These are phyloP conservation scores for Aleiodes alternator DNA, from an alignment of 2,888 invertebrate genomes.

Conservation along the genomic window DNA sequence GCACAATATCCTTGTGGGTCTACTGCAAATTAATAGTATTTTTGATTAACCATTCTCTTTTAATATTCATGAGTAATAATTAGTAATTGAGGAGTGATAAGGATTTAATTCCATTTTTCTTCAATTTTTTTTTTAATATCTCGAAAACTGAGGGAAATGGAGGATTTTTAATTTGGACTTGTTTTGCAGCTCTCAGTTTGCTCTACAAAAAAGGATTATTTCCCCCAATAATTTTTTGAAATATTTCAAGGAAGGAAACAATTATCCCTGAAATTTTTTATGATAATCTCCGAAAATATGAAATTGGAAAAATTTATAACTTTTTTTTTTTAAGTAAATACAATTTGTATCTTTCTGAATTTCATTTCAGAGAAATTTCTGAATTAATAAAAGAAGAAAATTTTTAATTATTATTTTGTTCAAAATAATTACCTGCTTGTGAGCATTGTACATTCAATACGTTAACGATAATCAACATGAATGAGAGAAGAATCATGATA, in stretches of 20 bases:
- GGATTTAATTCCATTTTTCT: constrained; percentile 4
- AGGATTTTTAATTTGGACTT: no score
- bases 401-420: background rate
- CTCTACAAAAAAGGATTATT: no score
- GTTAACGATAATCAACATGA: constrained; percentile 22
- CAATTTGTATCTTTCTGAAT: no score
- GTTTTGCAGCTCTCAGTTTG: no score
- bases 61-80: background rate
- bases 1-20: constrained; percentile 84
- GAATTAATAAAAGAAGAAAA: background rate
- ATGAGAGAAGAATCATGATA: constrained; percentile 4
- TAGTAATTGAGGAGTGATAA: background rate
- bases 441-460: constrained; percentile 9
- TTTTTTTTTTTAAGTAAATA: no score
- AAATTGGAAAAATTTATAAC: no score
- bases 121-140: constrained; percentile 18
- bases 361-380: background rate
- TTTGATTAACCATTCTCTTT: background rate
- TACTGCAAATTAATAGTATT: constrained; percentile 35
- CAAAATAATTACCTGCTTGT: constrained; percentile 17
- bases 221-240: no score
- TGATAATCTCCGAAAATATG: no score
- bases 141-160: background rate
- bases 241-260: no score
- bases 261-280: no score